Percentiles rank a stretch among this genome's conserved stretches.
phyloP scores from a whole-genome alignment of 2,113 vertebrate species.

The Isurus oxyrinchus region DNA sequence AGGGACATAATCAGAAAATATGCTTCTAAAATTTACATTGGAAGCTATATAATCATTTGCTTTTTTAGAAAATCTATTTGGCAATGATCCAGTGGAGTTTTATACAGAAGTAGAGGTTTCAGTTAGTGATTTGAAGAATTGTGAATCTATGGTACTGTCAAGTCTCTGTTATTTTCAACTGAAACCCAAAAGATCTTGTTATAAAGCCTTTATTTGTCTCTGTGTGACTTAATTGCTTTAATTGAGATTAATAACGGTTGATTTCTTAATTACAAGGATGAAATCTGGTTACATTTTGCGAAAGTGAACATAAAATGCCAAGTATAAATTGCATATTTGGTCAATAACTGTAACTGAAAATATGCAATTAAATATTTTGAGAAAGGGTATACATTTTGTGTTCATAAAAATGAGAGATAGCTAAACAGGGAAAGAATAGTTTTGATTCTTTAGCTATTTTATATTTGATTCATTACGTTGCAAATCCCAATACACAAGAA shows the following conservation, averaged over 20 bases:
- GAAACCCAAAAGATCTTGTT: not conserved
- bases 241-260: not conserved
- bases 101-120: not conserved
- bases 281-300: not conserved
- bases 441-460: not conserved
- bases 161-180: not conserved
- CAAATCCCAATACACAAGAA: not conserved
- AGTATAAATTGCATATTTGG: not conserved
- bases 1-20: not conserved
- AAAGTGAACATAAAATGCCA: not conserved
- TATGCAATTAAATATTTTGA: not conserved
- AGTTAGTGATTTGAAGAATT: not conserved
- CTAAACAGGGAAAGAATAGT: not conserved
- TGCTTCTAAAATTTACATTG: not conserved
- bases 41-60: not conserved
- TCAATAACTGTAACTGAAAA: not conserved
- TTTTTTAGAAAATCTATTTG: not conserved
- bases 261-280: not conserved
- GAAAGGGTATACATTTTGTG: not conserved
- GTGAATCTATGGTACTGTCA: not conserved
- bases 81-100: not conserved
- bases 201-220: not conserved
- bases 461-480: not conserved
- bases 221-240: not conserved
- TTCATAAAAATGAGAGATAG: not conserved